Evolutionary conservation across 2,888 invertebrate genomes (phyloP), one percentile per base, ranked within the genome.

Genomic region (Norana najaformis): DNA sequence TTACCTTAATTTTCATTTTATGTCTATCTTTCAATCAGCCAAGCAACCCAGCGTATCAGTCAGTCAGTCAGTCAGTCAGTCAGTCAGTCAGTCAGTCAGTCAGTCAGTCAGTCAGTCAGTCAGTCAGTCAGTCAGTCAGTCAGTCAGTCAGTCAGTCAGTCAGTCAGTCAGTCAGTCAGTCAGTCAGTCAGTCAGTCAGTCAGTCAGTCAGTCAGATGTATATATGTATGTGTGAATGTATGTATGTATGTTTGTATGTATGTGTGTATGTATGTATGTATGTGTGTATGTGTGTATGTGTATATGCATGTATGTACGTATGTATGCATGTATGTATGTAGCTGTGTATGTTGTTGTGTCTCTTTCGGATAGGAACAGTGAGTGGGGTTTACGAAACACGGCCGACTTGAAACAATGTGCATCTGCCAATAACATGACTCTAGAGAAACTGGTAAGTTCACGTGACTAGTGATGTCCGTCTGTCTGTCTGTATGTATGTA

Each of bases 111-210:
- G 41, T 41, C 89, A 41, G 41, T 88, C 88, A 37, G 2, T 88
- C 88, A 37, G 88, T 8, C 37, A 88, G 88, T 37, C 88, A 88
- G 88, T 37, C 88, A 88, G 88, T 37, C 88, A 88, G 3, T 88
- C 89, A 47, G 39, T 85, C 89, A 38, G 88, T 89, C 83, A 89
- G 37, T 89, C 89, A 89, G 2, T 85, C 89, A 89, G 37, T 85
- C 89, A 89, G 37, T 85, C 69, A 88, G 2, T 85, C 89, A 89
- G 5, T 89, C 89, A 89, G 34, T 85, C 69, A 89, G 37, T 85
- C 89, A 88, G 37, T 47, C 85, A 85, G 14, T 47, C 89, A 89
- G 88, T 18, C 83, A 89, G 83, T 83, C 89, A 89, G 13, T 37
- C 89, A 89, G 8, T 38, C 83, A 89, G 88, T 89, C 89, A 89